phyloP scores from a whole-genome alignment of 2,113 vertebrate genomes.

The Crotalus tigris region DNA sequence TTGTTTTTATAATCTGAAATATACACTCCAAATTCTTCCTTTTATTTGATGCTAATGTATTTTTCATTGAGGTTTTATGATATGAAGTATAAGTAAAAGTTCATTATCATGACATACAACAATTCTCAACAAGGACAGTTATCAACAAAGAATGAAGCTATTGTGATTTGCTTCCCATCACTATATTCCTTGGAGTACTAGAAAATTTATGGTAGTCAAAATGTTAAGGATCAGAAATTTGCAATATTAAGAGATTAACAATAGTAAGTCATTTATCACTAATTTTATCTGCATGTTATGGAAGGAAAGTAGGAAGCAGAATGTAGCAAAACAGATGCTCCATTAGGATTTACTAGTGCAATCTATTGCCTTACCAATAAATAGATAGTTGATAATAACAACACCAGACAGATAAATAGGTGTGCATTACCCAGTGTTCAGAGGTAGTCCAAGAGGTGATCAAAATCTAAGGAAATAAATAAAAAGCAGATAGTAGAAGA shows the following conservation, averaged over 20 bases:
- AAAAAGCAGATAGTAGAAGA: no score
- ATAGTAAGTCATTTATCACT: background rate
- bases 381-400: no score
- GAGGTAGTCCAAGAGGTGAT: no score
- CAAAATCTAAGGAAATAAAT: no score
- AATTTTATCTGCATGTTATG: background rate
- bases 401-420: no score
- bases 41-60: background rate
- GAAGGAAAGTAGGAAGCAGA: no score
- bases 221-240: background rate
- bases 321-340: no score
- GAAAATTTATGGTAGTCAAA: background rate
- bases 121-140: background rate
- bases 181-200: background rate
- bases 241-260: background rate
- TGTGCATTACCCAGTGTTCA: no score
- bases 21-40: background rate
- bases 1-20: background rate
- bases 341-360: no score
- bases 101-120: background rate
- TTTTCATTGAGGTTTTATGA: background rate
- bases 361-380: no score
- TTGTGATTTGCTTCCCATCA: background rate
- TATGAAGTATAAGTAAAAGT: background rate
- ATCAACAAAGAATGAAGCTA: background rate